Conservation (phyloP, 2,797 vertebrate genomes). For the Amphiprion clarkii region DNA sequence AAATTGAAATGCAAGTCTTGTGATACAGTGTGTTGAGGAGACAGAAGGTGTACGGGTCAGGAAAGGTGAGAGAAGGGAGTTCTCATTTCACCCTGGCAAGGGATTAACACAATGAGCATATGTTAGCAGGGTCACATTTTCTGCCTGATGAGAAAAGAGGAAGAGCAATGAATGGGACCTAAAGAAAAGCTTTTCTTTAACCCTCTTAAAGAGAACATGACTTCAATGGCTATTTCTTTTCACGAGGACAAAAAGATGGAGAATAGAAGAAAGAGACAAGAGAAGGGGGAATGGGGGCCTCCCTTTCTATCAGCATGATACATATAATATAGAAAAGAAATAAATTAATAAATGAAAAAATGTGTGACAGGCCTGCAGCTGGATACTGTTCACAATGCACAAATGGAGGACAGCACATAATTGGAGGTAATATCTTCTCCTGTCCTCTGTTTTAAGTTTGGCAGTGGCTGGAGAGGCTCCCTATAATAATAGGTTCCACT, state of each 20-base stretch:
- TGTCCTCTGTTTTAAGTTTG: constrained; percentile 63
- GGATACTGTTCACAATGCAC: constrained; percentile 54
- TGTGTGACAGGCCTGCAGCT: constrained; percentile 55
- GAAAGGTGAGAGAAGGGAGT: constrained; percentile 66
- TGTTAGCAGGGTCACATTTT: constrained; percentile 69
- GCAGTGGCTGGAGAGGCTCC: constrained; percentile 63
- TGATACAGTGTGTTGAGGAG: constrained; percentile 69
- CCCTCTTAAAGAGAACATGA: constrained; percentile 49
- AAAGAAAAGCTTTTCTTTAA: constrained; percentile 65
- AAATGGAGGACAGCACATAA: constrained; percentile 66
- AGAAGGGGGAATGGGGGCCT: constrained; percentile 18
- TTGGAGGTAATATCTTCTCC: constrained; percentile 68
- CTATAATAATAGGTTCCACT: constrained; percentile 68
- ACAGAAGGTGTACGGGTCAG: constrained; percentile 54
- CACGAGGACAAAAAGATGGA: constrained; percentile 30
- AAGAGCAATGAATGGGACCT: constrained; percentile 50
- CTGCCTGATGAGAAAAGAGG: constrained; percentile 66
- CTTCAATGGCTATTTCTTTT: constrained; percentile 57
- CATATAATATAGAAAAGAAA: constrained; percentile 50
- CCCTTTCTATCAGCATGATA: constrained; percentile 49
- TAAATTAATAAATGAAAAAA: constrained; percentile 50
- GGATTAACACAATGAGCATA: constrained; percentile 78
- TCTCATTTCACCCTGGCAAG: constrained; percentile 67
- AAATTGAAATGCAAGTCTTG: constrained; percentile 79
- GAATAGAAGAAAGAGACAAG: constrained; percentile 44